A percentile compares a stretch with the other conserved stretches of the same genome.
Conservation (phyloP, 2,113 vertebrate species). For the Seriola dumerili region DNA sequence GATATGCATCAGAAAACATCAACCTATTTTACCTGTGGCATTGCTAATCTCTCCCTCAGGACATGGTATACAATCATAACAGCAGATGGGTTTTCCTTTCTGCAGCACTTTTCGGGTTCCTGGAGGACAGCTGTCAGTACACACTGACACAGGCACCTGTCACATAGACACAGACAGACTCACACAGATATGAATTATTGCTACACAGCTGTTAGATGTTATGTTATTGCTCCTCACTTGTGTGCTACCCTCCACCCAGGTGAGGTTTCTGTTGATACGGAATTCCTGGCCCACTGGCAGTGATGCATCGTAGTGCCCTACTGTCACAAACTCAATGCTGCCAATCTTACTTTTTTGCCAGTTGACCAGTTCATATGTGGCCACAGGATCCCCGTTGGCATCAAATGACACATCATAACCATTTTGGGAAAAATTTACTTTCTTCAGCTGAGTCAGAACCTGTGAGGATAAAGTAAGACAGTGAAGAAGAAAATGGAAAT, state of each 20-base stretch:
- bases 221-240: slow-evolving; percentile 44
- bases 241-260: slow-evolving; percentile 63
- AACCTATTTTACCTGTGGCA: slow-evolving; percentile 68
- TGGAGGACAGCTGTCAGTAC: slow-evolving; percentile 74
- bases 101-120: slow-evolving; percentile 77
- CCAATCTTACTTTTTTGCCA: slow-evolving; percentile 73
- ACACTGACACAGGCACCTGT: slow-evolving; percentile 71
- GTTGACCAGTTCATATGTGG: slow-evolving; percentile 79
- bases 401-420: slow-evolving; percentile 78
- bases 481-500: neutral
- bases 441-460: slow-evolving; percentile 71
- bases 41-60: slow-evolving; percentile 83
- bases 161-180: neutral
- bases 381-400: slow-evolving; percentile 78
- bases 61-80: slow-evolving; percentile 78
- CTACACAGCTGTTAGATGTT: neutral
- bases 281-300: slow-evolving; percentile 68
- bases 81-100: slow-evolving; percentile 79
- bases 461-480: slow-evolving; percentile 10
- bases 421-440: slow-evolving; percentile 72
- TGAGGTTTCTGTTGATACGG: slow-evolving; percentile 63
- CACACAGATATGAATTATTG: neutral
- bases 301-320: slow-evolving; percentile 77
- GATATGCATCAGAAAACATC: neutral
- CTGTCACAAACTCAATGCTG: slow-evolving; percentile 63